Percentiles rank a stretch among this genome's conserved stretches.
These are phyloP conservation scores for Pempheris klunzingeri DNA, from an alignment of 2,797 vertebrate genomes.

Conservation along the genomic window DNA sequence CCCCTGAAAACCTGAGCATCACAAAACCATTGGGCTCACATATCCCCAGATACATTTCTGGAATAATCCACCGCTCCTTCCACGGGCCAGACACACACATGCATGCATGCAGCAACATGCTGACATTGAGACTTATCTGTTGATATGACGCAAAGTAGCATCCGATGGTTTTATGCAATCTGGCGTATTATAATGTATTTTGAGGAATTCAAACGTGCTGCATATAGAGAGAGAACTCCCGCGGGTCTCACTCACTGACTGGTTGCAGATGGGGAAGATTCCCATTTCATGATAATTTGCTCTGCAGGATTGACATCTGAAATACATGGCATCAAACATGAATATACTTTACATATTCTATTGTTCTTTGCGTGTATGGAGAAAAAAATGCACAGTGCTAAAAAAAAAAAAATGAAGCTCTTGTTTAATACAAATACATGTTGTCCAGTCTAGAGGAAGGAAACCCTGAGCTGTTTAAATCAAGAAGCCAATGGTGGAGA, in stretches of 20 bases:
- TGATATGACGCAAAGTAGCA: slow-evolving; percentile 52
- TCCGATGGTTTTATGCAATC: slow-evolving; percentile 64
- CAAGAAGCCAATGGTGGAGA: slow-evolving; percentile 46
- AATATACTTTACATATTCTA: slow-evolving; percentile 76
- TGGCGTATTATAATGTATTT: slow-evolving; percentile 68
- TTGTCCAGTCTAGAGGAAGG: slow-evolving; percentile 30
- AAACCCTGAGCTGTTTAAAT: slow-evolving; percentile 51
- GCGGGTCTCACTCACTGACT: slow-evolving; percentile 56
- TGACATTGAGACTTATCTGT: slow-evolving; percentile 63
- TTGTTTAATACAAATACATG: slow-evolving; percentile 34
- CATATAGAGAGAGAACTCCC: slow-evolving; percentile 71
- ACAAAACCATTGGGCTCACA: slow-evolving; percentile 53
- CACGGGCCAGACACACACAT: slow-evolving; percentile 34
- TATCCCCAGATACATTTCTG: slow-evolving; percentile 68
- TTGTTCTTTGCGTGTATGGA: slow-evolving; percentile 44
- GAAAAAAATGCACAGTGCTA: neutral
- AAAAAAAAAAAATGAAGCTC: slow-evolving; percentile 23
- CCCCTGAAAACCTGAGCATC: slow-evolving; percentile 69
- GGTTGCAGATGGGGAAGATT: slow-evolving; percentile 64
- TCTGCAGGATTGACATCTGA: slow-evolving; percentile 58
- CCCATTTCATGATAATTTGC: slow-evolving; percentile 76
- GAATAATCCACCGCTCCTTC: slow-evolving; percentile 70
- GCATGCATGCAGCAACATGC: slow-evolving; percentile 51
- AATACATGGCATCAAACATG: slow-evolving; percentile 61
- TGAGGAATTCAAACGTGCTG: slow-evolving; percentile 60